phyloP scores from a whole-genome alignment of 2,888 invertebrate species.

The Clunio marinus region DNA sequence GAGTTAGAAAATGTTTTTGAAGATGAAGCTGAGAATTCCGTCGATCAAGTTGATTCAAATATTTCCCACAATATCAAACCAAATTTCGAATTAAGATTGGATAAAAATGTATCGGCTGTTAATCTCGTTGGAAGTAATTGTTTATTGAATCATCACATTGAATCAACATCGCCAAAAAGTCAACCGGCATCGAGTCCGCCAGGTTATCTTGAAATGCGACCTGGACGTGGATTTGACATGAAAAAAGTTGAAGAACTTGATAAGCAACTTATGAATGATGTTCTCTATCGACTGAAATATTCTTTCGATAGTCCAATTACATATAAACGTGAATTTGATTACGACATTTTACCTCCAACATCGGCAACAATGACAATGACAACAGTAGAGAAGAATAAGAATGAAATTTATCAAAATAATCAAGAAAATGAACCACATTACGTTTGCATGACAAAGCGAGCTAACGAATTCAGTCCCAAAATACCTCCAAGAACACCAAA shows the following conservation, averaged over 20 bases:
- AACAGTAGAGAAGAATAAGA: too few relatives aligned
- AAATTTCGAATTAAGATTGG: constrained; percentile 46
- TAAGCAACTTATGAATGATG: not conserved
- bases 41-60: constrained; percentile 43
- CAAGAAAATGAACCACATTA: constrained; percentile 4
- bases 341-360: not conserved
- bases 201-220: constrained; percentile 30
- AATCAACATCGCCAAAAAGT: not conserved
- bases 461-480: not conserved
- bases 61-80: constrained; percentile 48
- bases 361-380: too few relatives aligned
- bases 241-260: constrained; percentile 28
- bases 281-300: constrained; percentile 21
- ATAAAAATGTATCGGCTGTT: constrained; percentile 42
- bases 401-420: not conserved
- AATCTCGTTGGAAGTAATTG: constrained; percentile 48
- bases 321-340: constrained; percentile 24
- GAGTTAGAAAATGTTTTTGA: constrained; percentile 17
- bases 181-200: constrained; percentile 8
- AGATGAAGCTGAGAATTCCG: not conserved
- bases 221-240: constrained; percentile 17
- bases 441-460: constrained; percentile 18
- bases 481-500: not conserved
- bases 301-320: constrained; percentile 34
- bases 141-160: constrained; percentile 42